Base-by-base conservation (phyloP, 2,797 vertebrate genomes). In the Erpetoichthys calabaricus region DNA sequence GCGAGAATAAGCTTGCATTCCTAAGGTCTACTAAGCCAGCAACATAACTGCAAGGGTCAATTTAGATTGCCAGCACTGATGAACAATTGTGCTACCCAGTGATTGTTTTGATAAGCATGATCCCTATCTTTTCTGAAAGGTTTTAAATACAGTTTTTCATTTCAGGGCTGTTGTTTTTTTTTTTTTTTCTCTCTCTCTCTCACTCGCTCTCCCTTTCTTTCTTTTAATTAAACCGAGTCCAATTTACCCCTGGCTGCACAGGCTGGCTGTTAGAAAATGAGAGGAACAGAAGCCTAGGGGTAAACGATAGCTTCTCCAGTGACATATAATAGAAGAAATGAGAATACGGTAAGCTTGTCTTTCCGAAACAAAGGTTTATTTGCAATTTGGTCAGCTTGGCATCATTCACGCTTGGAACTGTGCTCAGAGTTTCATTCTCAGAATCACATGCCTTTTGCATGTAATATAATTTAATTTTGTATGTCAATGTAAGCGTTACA, bases 211-310 rank as follows among this genome's bases (percentile, higher is more conserved):
- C 42, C 4, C 3, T 5, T n/a, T 5, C 10, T 10, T 7, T 59
- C 44, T 79, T 80, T 81, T 81, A 86, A 84, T 83, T 83, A 81
- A 81, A 75, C 65, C 68, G 60, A 65, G 67, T 72, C 72, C 68
- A 67, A 75, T 75, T 70, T 75, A 78, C 73, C 70, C 72, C 71
- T 75, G 69, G 74, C 75, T 78, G 71, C 70, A 71, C 66, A 73
- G 75, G 70, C 66, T 62, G 62, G 69, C 66, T 68, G 64, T 49
- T 49, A 5, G 3, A 72, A 57, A 57, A 6, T 44, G 64, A 68
- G 80, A 73, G 68, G 65, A 68, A 73, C 57, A 57, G 54, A 63
- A 68, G 76, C 70, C 62, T 5, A 52, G 70, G 78, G 58, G 60
- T 59, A 64, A 62, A 70, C 41, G n/a, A 54, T 59, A 70, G 67